Base-by-base conservation (phyloP, 2,888 invertebrate genomes). In the Stictocephala bisonia region DNA sequence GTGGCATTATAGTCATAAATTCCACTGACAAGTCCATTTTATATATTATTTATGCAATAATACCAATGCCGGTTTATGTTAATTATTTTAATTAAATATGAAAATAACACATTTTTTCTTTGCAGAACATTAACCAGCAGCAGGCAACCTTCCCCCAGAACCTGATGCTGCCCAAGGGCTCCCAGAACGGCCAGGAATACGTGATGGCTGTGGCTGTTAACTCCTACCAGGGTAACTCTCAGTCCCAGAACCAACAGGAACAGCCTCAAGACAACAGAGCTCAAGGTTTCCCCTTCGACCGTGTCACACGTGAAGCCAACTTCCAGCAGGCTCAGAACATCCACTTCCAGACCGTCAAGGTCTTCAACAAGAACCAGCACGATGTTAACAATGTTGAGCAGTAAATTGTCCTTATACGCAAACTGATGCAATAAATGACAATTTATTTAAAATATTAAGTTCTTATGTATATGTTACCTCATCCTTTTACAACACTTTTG, bases 221-320 rank as follows among this genome's bases (percentile, higher is more conserved):
- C 67, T 83, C 83, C 66, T 85, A 84, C 72, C 84, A 84, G 74
- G 56, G 27, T 29, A 85, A 85, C 77, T 87, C 84, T 75, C 86
- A 87, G 75, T 79, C 85, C 48, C 77, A 82, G n/a, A 35, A 60
- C 40, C 86, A 86, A 81, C 73, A 76, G 53, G 84, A 86, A 58
- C 86, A 87, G 73, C 80, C 88, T 86, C 82, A 84, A 58, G 92
- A 93, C 82, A 86, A 86, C 77, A 87, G 87, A 82, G 87, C 92
- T 51, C 85, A 90, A 80, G 92, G 91, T 68, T 93, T 89, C 86
- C 93, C 93, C 75, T 88, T 93, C 81, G 92, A 93, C 82, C 89
- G 91, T 78, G 84, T 85, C 20, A 85, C 88, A 51, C 84, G 83
- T 64, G 85, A 85, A 75, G 86, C 86, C 77, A 88, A 89, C 15